Evolutionary conservation across 2,113 vertebrate genomes (phyloP), one percentile per base, ranked within the genome.

Genomic region (Laterallus jamaicensis): DNA sequence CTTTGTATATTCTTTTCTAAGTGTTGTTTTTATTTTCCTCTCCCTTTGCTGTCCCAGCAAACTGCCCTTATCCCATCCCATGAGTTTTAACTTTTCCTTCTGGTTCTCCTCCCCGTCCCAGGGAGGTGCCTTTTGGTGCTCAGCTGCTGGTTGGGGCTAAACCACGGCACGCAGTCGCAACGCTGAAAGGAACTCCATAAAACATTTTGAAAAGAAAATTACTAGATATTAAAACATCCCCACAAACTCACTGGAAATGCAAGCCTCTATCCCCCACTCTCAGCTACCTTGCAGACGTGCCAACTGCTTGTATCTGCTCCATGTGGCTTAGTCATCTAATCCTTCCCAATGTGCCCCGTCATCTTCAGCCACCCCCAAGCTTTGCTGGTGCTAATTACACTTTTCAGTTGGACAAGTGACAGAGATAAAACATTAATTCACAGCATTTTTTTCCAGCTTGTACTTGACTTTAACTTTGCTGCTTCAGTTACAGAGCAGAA

Each of bases 181-280:
- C 16, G 69, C 54, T 87, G 66, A 87, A 70, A 63, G 52, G 42
- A 93, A 35, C 19, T 40, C 25, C 19, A 18, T 54, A 56, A 81
- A 84, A 70, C 16, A 52, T 29, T 78, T 92, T 47, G 40, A 75
- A 42, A 78, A 84, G 69, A 84, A 75, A 70, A 91, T 50, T n/a
- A 25, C 50, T 58, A 63, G 35, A 21, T 83, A 92, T 63, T 91
- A 88, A 70, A 94, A 81, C 4, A 1, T 60, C 52, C 40, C 64
- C 42, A 39, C 63, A 86, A 88, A 69, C 32, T 49, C 67, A 54
- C 28, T 86, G 67, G 52, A 81, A 92, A 73, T 37, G 21, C 0
- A 44, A 82, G 24, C 66, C 88, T 77, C 44, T 62, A 31, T 39
- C 29, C 40, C 37, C 29, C 16, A 37, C 66, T 56, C 47, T 13